Evolutionary conservation across 2,113 vertebrate genomes (phyloP).

Genomic region (Epinephelus lanceolatus): DNA sequence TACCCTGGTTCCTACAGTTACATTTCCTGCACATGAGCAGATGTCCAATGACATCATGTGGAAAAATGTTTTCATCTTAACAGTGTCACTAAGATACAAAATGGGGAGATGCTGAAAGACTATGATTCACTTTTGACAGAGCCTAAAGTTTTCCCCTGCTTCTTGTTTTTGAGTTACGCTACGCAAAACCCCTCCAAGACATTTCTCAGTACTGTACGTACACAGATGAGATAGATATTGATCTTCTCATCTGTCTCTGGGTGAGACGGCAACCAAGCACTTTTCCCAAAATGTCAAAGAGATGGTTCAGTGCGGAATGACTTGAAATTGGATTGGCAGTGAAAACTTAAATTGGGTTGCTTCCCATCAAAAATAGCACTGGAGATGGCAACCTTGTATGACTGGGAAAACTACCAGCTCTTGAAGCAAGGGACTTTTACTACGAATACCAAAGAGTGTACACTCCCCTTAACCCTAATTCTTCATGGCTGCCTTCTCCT

Average conservation of each 20-base stretch:
- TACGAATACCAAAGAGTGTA: not conserved
- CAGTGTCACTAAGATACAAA: slow-evolving; percentile 56
- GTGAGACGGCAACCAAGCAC: slow-evolving; percentile 18
- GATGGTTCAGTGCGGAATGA: not conserved
- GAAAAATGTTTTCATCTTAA: slow-evolving; percentile 64
- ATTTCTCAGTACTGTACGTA: slow-evolving; percentile 22
- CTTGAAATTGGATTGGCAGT: not conserved
- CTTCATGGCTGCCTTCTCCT: slow-evolving; percentile 22
- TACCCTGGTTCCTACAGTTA: slow-evolving; percentile 19
- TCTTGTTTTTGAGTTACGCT: slow-evolving; percentile 14
- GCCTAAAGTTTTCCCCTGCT: slow-evolving; percentile 18
- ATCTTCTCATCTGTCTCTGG: slow-evolving; percentile 21
- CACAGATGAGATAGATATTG: slow-evolving; percentile 10
- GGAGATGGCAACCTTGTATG: not conserved
- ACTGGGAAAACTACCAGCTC: not conserved
- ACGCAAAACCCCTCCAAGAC: slow-evolving; percentile 11
- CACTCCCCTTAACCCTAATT: slow-evolving; percentile 12
- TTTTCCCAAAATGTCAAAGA: slow-evolving; percentile 5
- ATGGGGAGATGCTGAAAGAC: slow-evolving; percentile 17
- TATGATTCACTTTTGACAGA: slow-evolving; percentile 22
- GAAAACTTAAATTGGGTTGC: not conserved
- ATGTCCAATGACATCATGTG: slow-evolving; percentile 67
- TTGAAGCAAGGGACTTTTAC: not conserved
- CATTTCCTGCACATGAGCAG: slow-evolving; percentile 46
- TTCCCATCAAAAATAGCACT: not conserved